Evolutionary conservation across 2,888 invertebrate species (phyloP), one percentile per base, ranked within the genome.

Genomic region (Tryphoninae sp.): DNA sequence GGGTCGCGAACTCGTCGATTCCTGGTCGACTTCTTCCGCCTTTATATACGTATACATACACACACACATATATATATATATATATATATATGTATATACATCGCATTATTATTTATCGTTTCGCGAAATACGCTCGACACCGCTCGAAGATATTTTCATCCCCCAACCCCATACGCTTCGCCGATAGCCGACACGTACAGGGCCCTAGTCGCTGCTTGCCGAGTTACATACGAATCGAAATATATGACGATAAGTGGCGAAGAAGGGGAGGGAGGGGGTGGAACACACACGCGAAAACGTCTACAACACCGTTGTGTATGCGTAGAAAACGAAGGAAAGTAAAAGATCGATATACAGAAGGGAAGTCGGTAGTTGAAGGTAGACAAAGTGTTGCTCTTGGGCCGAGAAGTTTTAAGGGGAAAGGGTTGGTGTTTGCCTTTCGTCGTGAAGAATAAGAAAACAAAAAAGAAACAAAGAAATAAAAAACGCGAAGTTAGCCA

Each of bases 301-400:
- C 51, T 73, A 33, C 33, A 72, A 69, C 58, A 53, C 23, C 49
- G 64, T 2, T 9, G 45, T 45, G 13, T 45, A 9, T 13, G 26
- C 13, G 9, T 23, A 22, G 16, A 16, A 33, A 65, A 62, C 22
- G 16, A 51, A 53, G 51, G 19, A 26, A 58, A 67, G 59, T 26
- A 64, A 19, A 75, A 62, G 76, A 83, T 83, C 82, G 80, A 83
- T 83, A 83, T 71, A 80, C 71, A 62, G 74, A 72, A 78, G 69
- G 69, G 68, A 83, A 82, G 75, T 62, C 58, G 72, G 65, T 77
- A 75, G 83, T 81, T 83, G 79, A 79, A 69, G 79, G 73, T 58
- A 76, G 83, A 83, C 68, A 82, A 79, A 83, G 82, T 82, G 69
- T 74, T 74, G 67, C 74, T 53, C 71, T 53, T 59, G 33, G 68